These are phyloP conservation scores for Ramphastos sulfuratus DNA, from an alignment of 2,113 vertebrate species.

Conservation along the genomic window DNA sequence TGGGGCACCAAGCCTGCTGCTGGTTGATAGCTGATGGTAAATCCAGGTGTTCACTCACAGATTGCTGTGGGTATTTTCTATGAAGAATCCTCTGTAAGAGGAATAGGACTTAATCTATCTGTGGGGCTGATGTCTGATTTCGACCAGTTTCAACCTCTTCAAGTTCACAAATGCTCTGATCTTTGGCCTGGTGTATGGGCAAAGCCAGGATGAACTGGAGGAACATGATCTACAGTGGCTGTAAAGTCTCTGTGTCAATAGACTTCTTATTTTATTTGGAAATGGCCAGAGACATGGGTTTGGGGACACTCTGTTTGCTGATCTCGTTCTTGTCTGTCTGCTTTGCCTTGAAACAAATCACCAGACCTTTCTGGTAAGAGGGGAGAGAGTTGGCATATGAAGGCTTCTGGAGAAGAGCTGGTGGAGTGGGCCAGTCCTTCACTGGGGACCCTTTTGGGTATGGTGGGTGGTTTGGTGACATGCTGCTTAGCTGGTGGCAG, in stretches of 20 bases:
- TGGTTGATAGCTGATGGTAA: background rate
- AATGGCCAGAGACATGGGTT: background rate
- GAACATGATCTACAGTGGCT: background rate
- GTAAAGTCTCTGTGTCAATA: background rate
- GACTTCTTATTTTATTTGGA: background rate
- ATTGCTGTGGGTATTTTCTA: background rate
- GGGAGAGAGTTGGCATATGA: accelerated
- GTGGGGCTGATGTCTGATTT: background rate
- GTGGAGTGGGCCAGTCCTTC: background rate
- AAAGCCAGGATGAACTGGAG: background rate
- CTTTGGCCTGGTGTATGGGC: background rate
- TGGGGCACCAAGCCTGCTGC: background rate
- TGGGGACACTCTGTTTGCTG: background rate
- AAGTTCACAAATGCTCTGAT: background rate
- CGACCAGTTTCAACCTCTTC: background rate
- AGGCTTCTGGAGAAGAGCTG: background rate
- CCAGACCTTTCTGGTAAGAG: background rate
- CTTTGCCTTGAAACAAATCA: background rate
- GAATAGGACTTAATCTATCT: accelerated
- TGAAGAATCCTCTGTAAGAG: background rate
- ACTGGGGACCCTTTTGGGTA: accelerated
- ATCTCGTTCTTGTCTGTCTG: background rate
- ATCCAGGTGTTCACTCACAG: background rate
- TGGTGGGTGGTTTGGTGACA: background rate
- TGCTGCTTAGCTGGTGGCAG: background rate